Conservation (phyloP, 2,888 invertebrate genomes). For the Aphidoletes aphidimyza region DNA sequence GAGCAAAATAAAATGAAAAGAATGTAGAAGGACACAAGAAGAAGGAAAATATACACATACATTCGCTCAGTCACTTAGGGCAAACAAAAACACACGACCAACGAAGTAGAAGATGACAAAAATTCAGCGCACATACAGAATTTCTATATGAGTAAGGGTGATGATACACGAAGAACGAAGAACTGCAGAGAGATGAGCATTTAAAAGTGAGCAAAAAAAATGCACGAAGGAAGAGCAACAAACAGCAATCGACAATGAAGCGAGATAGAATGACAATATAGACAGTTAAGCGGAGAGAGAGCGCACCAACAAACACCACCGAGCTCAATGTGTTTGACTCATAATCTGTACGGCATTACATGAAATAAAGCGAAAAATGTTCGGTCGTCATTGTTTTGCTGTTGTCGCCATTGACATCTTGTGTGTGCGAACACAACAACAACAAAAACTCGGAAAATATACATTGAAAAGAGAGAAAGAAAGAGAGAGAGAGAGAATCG, state of each 20-base stretch:
- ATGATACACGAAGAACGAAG: neutral
- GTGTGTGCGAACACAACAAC: slow-evolving; percentile 43
- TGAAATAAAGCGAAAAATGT: slow-evolving; percentile 43
- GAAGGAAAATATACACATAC: neutral
- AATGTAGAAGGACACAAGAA: no score
- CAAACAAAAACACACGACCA: neutral
- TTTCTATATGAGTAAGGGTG: neutral
- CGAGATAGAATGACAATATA: slow-evolving; percentile 37
- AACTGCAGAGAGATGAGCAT: neutral
- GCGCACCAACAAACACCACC: no score
- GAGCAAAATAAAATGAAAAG: slow-evolving; percentile 19
- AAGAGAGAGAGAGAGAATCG: neutral
- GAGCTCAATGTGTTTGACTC: slow-evolving; percentile 49
- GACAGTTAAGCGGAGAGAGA: neutral
- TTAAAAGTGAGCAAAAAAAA: neutral
- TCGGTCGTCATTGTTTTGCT: slow-evolving; percentile 43
- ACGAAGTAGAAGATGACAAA: neutral
- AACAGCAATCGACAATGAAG: slow-evolving; percentile 16
- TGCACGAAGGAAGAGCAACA: no score
- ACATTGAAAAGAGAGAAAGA: neutral
- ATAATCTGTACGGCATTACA: slow-evolving; percentile 36
- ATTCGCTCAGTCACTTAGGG: neutral
- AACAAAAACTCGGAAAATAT: neutral
- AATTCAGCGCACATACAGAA: no score
- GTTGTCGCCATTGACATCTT: slow-evolving; percentile 48